Conservation (phyloP, 2,888 invertebrate species). For the Caenorhabditis imperialis region DNA sequence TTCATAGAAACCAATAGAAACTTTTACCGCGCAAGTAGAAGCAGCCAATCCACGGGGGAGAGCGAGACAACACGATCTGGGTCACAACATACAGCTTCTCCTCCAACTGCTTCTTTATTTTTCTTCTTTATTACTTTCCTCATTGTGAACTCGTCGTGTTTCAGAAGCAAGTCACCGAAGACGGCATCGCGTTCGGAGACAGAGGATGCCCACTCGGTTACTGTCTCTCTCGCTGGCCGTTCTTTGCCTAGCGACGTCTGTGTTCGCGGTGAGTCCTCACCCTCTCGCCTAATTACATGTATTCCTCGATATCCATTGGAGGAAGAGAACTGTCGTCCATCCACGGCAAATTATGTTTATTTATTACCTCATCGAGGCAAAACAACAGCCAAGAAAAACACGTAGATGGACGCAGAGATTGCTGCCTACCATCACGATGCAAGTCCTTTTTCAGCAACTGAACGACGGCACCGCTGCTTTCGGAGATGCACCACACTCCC, state of each 20-base stretch:
- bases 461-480: conserved; percentile 33
- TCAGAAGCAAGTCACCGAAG: conserved; percentile 5
- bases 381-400: conserved; percentile 44
- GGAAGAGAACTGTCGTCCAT: no score
- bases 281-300: conserved; percentile 24
- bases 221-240: conserved; percentile 43
- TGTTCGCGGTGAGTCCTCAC: conserved; percentile 30
- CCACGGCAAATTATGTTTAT: conserved; percentile 52
- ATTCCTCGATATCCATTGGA: conserved; percentile 9
- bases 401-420: no score
- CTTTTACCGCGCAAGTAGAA: conserved; percentile 48
- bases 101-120: not conserved
- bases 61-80: conserved; percentile 32
- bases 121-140: no score
- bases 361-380: conserved; percentile 48
- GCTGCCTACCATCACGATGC: conserved; percentile 3
- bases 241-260: conserved; percentile 25
- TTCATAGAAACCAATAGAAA: conserved; percentile 44
- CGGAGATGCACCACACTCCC: conserved; percentile 62
- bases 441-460: conserved; percentile 34
- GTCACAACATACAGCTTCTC: conserved; percentile 26
- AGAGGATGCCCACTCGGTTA: conserved; percentile 51
- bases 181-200: conserved; percentile 43
- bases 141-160: no score
- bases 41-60: conserved; percentile 6